Evolutionary conservation across 2,888 invertebrate species (phyloP).

Genomic region (Crematogaster levior): DNA sequence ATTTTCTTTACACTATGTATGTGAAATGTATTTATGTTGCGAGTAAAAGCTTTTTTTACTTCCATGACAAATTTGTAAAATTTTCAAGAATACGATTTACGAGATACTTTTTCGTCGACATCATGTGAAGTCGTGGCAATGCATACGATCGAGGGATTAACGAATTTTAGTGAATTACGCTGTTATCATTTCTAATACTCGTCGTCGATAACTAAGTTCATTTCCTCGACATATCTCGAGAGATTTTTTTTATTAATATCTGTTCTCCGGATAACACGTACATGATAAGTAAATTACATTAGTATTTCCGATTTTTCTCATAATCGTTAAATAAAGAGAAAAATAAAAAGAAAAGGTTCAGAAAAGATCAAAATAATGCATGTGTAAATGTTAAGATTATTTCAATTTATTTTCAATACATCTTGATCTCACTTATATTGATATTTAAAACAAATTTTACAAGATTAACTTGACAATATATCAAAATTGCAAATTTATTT

Average conservation of each 20-base stretch:
- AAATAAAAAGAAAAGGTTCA: no score
- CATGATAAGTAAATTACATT: not conserved
- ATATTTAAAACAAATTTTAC: not conserved
- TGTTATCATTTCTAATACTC: constrained; percentile 52
- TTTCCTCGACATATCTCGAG: not conserved
- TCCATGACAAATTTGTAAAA: constrained; percentile 41
- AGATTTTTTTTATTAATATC: not conserved
- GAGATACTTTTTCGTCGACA: constrained; percentile 44
- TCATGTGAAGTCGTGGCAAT: not conserved
- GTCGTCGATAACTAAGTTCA: constrained; percentile 30
- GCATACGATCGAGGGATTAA: constrained; percentile 62
- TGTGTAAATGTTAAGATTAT: not conserved
- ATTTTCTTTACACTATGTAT: constrained; percentile 2
- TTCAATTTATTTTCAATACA: not conserved
- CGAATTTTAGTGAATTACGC: constrained; percentile 56
- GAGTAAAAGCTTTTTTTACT: constrained; percentile 47
- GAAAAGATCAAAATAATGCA: not conserved
- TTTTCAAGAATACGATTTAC: constrained; percentile 61
- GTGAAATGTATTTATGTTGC: not conserved
- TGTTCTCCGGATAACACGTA: no score
- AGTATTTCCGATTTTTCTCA: not conserved
- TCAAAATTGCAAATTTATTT: not conserved
- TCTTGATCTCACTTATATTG: not conserved
- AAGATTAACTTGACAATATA: not conserved
- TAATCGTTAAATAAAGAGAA: not conserved